These are phyloP conservation scores for Bruchidius siliquastri DNA, from an alignment of 2,888 invertebrate species.

Conservation along the genomic window DNA sequence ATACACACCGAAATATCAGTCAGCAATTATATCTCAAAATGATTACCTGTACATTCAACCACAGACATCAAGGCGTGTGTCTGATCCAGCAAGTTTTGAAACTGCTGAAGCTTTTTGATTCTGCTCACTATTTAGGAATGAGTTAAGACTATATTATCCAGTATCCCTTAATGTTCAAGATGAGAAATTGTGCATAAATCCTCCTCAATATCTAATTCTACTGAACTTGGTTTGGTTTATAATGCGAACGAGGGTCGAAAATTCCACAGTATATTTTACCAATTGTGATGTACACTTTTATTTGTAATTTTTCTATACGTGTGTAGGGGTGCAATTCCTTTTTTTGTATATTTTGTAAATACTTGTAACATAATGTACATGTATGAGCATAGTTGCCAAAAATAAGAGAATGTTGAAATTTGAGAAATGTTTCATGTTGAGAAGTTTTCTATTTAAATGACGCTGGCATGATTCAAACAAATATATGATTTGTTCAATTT, in stretches of 20 bases:
- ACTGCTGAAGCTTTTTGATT: too few relatives aligned
- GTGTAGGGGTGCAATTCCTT: neutral
- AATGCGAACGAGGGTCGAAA: neutral
- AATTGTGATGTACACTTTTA: neutral
- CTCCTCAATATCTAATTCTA: too few relatives aligned
- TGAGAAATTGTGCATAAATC: too few relatives aligned
- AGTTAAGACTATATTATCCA: too few relatives aligned
- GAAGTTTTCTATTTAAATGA: constrained; percentile 27
- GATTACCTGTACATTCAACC: too few relatives aligned
- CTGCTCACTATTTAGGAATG: too few relatives aligned
- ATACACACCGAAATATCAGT: too few relatives aligned
- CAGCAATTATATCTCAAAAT: too few relatives aligned
- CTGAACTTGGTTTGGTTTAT: neutral
- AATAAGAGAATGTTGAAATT: constrained; percentile 14
- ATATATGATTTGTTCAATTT: constrained; percentile 12
- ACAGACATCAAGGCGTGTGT: too few relatives aligned
- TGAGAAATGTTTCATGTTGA: constrained; percentile 32
- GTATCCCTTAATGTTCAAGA: too few relatives aligned
- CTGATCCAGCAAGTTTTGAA: too few relatives aligned
- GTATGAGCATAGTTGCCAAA: constrained; percentile 34
- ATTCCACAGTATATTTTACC: neutral
- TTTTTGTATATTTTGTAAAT: constrained; percentile 29
- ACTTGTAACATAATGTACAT: constrained; percentile 34
- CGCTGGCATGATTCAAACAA: constrained; percentile 14
- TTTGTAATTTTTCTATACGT: neutral